A percentile compares a stretch with the other conserved stretches of the same genome.
phyloP scores from a whole-genome alignment of 2,113 vertebrate genomes.

The Osmerus eperlanus region DNA sequence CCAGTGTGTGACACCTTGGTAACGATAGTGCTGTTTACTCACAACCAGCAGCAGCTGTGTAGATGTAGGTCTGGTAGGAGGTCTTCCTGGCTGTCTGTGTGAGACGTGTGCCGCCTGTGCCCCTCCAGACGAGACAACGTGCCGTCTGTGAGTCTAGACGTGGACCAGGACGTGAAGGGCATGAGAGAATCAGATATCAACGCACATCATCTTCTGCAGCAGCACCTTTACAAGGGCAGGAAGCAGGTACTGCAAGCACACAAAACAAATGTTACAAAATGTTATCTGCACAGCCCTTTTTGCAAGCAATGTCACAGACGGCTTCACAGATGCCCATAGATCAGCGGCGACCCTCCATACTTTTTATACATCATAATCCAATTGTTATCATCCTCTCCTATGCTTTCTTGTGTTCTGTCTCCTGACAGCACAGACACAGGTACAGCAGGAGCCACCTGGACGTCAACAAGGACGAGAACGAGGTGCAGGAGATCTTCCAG shows the following conservation, averaged over 20 bases:
- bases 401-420: conserved; percentile 19
- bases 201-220: conserved; percentile 87
- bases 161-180: conserved; percentile 81
- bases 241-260: conserved; percentile 75
- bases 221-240: conserved; percentile 89
- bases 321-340: too few relatives aligned
- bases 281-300: too few relatives aligned
- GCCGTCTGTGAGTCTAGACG: conserved; percentile 85
- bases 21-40: too few relatives aligned
- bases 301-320: too few relatives aligned
- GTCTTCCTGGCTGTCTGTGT: not conserved
- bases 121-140: conserved; percentile 75
- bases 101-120: not conserved
- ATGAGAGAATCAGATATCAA: conserved; percentile 79
- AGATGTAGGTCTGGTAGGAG: not conserved
- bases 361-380: not conserved
- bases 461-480: conserved; percentile 75
- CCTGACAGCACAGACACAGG: conserved; percentile 80
- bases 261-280: not conserved
- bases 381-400: conserved; percentile 12
- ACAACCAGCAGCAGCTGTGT: not conserved
- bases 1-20: too few relatives aligned
- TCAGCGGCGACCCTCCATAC: not conserved
- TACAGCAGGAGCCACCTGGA: conserved; percentile 88
- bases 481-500: conserved; percentile 96